Evolutionary conservation across 2,113 vertebrate genomes (phyloP), one percentile per base, ranked within the genome.

Genomic region (Psophia crepitans): DNA sequence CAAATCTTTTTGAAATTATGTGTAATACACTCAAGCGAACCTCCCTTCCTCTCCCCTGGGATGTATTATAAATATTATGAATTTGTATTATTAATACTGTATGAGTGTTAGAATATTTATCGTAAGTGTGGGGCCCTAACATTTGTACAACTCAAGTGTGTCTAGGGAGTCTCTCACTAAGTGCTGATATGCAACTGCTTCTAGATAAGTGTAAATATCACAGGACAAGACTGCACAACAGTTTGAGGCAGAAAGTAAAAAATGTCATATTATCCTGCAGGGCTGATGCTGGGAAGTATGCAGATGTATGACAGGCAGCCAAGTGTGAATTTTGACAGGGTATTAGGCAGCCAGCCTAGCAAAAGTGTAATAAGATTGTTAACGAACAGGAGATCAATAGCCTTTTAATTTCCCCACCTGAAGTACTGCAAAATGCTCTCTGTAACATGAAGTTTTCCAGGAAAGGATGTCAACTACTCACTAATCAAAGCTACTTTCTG

Each of bases 31-130:
- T 93, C 80, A 73, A 84, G 61, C 0, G 0, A 92, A 76, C 53
- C 57, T 84, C 92, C 90, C 39, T 91, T 79, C 30, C 61, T 84
- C 76, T 96, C 97, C 88, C 90, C 81, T 73, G 94, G 89, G 95
- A 95, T 57, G 73, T 69, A 89, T 95, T 87, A 95, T 92, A 95
- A 97, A 95, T 97, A 95, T 93, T 94, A 93, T 92, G 96, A 93
- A 93, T 97, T 89, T 97, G 95, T 93, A 89, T 94, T 97, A 97
- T 97, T 97, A 97, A 97, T 97, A 95, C 83, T 93, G 96, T 81
- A 97, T 95, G 96, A 97, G 92, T 57, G 92, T 57, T 93, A 78
- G 91, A 95, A 93, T 96, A 97, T 95, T 95, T 95, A 93, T 87
- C 89, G 24, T 91, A 85, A 97, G 79, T 84, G 89, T 84, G 66